Evolutionary conservation across 2,888 invertebrate species (phyloP).

Genomic region (Gymnosoma rotundatum): DNA sequence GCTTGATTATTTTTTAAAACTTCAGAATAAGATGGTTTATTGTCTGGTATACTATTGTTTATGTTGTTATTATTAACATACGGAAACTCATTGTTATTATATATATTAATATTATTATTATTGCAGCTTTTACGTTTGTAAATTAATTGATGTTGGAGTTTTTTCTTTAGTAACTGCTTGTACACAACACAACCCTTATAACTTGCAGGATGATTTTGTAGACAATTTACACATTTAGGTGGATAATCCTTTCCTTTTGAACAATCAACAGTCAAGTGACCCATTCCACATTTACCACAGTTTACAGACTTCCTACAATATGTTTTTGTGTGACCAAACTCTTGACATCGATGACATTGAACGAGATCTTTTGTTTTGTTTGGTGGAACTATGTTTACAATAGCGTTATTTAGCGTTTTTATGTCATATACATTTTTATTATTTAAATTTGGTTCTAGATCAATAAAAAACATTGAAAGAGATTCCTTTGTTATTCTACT

Average conservation of each 20-base stretch:
- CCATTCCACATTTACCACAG: conserved; percentile 15
- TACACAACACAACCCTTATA: background rate
- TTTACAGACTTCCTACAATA: conserved; percentile 11
- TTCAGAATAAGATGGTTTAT: too few relatives aligned
- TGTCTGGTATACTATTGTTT: too few relatives aligned
- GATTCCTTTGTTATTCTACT: conserved; percentile 7
- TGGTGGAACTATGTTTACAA: background rate
- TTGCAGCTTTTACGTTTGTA: too few relatives aligned
- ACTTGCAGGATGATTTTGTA: conserved; percentile 12
- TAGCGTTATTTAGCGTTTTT: conserved; percentile 2
- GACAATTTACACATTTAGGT: background rate
- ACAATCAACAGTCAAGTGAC: background rate
- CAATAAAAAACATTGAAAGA: conserved; percentile 3
- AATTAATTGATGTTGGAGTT: too few relatives aligned
- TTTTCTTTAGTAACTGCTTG: background rate
- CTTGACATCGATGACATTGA: conserved; percentile 1
- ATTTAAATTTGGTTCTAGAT: background rate
- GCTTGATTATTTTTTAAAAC: too few relatives aligned
- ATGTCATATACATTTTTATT: conserved; percentile 19
- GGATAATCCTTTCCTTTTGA: background rate
- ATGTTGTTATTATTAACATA: too few relatives aligned
- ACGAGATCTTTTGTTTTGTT: background rate
- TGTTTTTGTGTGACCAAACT: background rate
- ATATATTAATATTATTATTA: background rate
- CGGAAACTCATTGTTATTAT: background rate